These are phyloP conservation scores for Pediacus dermestoides DNA, from an alignment of 2,888 invertebrate genomes.

Conservation along the genomic window DNA sequence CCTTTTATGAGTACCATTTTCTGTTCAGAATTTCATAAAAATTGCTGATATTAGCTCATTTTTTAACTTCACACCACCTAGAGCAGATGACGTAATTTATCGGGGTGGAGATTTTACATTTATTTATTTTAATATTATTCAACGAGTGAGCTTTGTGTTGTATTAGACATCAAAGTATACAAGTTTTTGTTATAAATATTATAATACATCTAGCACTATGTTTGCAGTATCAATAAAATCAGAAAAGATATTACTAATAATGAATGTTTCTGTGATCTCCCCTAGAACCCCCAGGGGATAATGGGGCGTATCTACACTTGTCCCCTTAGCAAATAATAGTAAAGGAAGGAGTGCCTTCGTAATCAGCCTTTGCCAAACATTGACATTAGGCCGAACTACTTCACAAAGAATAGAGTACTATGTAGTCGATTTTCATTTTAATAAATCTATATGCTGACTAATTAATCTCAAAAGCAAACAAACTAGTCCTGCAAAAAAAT, in stretches of 20 bases:
- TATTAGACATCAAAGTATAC: too few relatives aligned
- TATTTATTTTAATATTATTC: too few relatives aligned
- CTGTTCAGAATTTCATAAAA: constrained; percentile 22
- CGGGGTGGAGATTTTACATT: too few relatives aligned
- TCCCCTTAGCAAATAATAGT: constrained; percentile 32
- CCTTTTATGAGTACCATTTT: constrained; percentile 21
- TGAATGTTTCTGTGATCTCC: constrained; percentile 26
- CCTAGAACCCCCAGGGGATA: constrained; percentile 20
- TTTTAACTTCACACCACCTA: constrained; percentile 21
- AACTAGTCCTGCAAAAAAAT: too few relatives aligned
- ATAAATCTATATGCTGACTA: constrained; percentile 27
- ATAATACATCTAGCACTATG: neutral
- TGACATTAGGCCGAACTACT: constrained; percentile 31
- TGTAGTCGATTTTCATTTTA: constrained; percentile 33
- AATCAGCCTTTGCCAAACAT: constrained; percentile 36
- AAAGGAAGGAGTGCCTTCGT: constrained; percentile 31
- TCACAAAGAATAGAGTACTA: constrained; percentile 26
- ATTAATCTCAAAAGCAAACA: constrained; percentile 28
- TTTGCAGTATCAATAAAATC: constrained; percentile 29
- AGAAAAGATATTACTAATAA: constrained; percentile 36
- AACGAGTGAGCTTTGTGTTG: too few relatives aligned
- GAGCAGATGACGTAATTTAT: too few relatives aligned
- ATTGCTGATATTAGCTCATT: constrained; percentile 24
- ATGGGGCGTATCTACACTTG: constrained; percentile 23
- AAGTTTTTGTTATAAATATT: neutral